Evolutionary conservation across 1,140 invertebrate species (phyloP).

Genomic region (Listronotus bonariensis): DNA sequence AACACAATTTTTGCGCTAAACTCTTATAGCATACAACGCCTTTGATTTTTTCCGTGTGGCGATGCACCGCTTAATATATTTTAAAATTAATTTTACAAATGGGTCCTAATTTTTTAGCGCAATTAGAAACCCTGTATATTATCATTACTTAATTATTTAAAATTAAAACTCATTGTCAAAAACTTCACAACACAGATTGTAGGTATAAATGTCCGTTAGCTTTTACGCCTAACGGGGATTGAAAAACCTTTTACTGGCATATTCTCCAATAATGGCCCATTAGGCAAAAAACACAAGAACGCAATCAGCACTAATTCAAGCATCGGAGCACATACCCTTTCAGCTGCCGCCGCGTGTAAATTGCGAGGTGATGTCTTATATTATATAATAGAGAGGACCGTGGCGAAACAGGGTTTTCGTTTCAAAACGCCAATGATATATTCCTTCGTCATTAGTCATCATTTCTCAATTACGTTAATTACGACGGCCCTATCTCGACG

Average conservation of each 20-base stretch:
- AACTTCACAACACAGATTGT: no score
- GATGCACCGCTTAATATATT: no score
- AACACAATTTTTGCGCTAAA: no score
- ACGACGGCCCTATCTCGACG: conserved; percentile 27
- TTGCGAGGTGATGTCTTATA: conserved; percentile 41
- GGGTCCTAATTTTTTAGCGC: no score
- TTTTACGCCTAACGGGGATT: not conserved
- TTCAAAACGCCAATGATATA: conserved; percentile 48
- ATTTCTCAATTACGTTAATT: conserved; percentile 46
- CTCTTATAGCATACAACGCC: no score
- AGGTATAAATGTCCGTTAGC: no score
- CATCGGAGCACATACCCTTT: conserved; percentile 32
- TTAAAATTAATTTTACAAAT: no score
- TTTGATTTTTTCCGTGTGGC: no score
- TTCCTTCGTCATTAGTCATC: conserved; percentile 49
- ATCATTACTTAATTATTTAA: no score
- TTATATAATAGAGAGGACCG: conserved; percentile 41
- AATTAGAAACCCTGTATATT: no score
- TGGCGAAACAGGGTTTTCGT: conserved; percentile 44
- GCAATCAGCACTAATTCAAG: conserved; percentile 35
- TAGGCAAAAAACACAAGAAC: conserved; percentile 38
- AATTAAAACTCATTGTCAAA: no score
- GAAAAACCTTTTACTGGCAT: conserved; percentile 14
- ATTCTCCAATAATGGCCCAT: conserved; percentile 33
- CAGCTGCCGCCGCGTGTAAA: conserved; percentile 29